A percentile compares a stretch with the other conserved stretches of the same genome.
phyloP scores from a whole-genome alignment of 2,888 invertebrate species.

The Athalia rosae region DNA sequence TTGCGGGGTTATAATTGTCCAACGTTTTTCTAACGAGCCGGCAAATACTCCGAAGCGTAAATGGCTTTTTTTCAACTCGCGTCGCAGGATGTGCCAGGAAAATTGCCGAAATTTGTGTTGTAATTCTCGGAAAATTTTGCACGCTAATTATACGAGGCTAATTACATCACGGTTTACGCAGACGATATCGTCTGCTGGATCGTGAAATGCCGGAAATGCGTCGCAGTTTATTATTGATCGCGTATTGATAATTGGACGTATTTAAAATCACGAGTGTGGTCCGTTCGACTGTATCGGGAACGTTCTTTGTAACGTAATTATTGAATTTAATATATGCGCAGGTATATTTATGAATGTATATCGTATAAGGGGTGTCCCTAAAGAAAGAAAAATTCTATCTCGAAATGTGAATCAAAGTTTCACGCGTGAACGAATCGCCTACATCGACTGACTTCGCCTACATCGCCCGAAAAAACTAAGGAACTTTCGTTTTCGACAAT shows the following conservation, averaged over 20 bases:
- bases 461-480: too few relatives aligned
- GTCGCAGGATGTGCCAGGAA: background rate
- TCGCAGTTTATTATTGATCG: background rate
- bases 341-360: constrained; percentile 16
- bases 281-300: background rate
- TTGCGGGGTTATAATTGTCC: constrained; percentile 17
- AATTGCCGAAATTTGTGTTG: background rate
- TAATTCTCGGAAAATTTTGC: background rate
- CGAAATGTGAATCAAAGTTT: too few relatives aligned
- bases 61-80: background rate
- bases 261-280: constrained; percentile 24
- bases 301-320: constrained; percentile 35
- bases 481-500: too few relatives aligned
- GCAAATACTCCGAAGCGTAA: background rate
- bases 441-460: too few relatives aligned
- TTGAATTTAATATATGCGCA: constrained; percentile 21
- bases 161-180: background rate
- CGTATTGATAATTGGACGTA: background rate
- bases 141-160: background rate
- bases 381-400: too few relatives aligned
- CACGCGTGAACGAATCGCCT: too few relatives aligned
- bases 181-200: background rate
- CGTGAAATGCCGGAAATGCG: constrained; percentile 13
- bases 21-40: constrained; percentile 16
- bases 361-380: constrained; percentile 18